Conservation (phyloP, 1,140 invertebrate species). For the Monochamus saltuarius region DNA sequence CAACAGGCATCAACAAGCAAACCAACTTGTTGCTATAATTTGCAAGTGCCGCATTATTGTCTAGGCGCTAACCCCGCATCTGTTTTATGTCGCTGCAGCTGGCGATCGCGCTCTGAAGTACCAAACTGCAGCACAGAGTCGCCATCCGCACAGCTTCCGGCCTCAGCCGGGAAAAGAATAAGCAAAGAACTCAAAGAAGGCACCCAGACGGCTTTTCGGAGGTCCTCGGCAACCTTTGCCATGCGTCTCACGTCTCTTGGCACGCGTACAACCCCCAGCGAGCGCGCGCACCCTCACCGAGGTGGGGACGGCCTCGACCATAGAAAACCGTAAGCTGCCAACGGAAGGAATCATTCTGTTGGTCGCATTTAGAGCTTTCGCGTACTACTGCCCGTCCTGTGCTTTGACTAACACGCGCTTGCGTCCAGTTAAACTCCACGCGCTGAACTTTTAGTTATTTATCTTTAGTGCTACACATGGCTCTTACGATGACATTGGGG, state of each 20-base stretch:
- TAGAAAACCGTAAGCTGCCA: constrained; percentile 22
- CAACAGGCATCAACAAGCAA: neutral
- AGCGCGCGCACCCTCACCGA: constrained; percentile 25
- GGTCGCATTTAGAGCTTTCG: neutral
- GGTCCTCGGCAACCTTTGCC: constrained; percentile 37
- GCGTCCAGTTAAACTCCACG: constrained; percentile 26
- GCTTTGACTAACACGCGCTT: constrained; percentile 18
- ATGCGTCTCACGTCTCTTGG: constrained; percentile 44
- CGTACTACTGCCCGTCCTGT: constrained; percentile 3
- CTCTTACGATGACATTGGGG: constrained; percentile 47
- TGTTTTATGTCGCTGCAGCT: constrained; percentile 16
- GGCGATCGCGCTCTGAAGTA: constrained; percentile 6
- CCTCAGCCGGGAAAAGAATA: neutral
- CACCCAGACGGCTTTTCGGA: constrained; percentile 22
- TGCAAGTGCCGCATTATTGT: constrained; percentile 17
- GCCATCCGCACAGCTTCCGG: constrained; percentile 17
- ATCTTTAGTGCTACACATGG: constrained; percentile 35
- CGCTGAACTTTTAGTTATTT: constrained; percentile 26
- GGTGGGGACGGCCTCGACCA: constrained; percentile 31
- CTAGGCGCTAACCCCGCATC: constrained; percentile 18
- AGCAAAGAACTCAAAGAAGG: constrained; percentile 8
- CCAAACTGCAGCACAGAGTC: constrained; percentile 24
- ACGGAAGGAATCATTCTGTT: constrained; percentile 9
- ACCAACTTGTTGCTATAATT: constrained; percentile 12
- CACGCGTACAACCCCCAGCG: constrained; percentile 41